Evolutionary conservation across 35 echinoderm and acorn worm genomes (phyloP), one percentile per base, ranked within the genome.

Genomic region (Apostichopus californicus): DNA sequence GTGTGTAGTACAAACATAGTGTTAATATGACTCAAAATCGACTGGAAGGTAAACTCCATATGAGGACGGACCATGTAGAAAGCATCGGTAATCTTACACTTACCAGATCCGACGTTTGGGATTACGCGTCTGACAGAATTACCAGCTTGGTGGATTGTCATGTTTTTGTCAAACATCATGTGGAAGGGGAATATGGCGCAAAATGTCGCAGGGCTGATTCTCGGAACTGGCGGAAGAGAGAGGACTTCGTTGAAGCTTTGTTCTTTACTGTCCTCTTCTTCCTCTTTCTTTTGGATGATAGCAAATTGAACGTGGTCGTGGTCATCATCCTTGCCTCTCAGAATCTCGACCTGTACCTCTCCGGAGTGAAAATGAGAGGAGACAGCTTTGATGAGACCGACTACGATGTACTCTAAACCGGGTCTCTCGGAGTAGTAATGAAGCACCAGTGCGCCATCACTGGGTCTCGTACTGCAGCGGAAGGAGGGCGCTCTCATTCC

Each of bases 401-500:
- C 92, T 0, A 98, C 97, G 68, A 98, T 96, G 72, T 92, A 90
- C 91, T 98, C 97, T 54, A 98, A 56, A 10, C 97, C 97, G 15
- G 86, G 92, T 61, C 97, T 77, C 66, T 98, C 95, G 54, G 97
- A 98, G 91, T 98, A 98, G 83, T 98, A 98, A 79, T 98, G 97
- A n/a, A 98, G 95, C n/a, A 98, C 93, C 25, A 98, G 88, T 21
- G 97, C 95, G 3, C 97, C 97, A 65, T 98, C 97, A 54, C 94
- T 95, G 9, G 94, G 92, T 12, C 94, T 56, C 24, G 90, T 92
- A 78, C 94, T 98, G 91, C 97, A 98, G 10, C 97, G 57, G 79
- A 98, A 98, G 4, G 97, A 98, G 25, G 97, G 97, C 20, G 97
- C 97, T 86, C 95, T 77, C 97, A 98, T 98, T 11, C 95, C 97